These are phyloP conservation scores for Sebastiscus tertius DNA, from an alignment of 2,797 vertebrate species.

Conservation along the genomic window DNA sequence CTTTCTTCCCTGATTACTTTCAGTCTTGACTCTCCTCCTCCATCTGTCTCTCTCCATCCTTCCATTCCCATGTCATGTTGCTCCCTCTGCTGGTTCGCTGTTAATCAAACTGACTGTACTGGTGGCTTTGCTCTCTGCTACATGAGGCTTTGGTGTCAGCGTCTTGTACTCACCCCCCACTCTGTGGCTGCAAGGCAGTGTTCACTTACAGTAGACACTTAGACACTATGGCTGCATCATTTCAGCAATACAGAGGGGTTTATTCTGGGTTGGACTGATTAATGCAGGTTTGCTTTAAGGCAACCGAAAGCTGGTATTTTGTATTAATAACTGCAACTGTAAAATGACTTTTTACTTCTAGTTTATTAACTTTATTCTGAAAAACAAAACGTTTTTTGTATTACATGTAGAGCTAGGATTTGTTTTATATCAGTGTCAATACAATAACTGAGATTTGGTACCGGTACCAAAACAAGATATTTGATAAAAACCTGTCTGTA, in stretches of 20 bases:
- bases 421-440: too few relatives aligned
- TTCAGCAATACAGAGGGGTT: not conserved
- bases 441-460: too few relatives aligned
- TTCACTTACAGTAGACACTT: not conserved
- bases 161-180: not conserved
- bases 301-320: not conserved
- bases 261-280: not conserved
- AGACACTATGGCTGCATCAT: not conserved
- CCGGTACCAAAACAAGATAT: too few relatives aligned
- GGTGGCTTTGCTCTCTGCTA: conserved; percentile 9
- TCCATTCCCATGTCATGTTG: conserved; percentile 30
- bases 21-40: not conserved
- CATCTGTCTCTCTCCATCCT: not conserved
- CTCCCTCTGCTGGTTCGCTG: conserved; percentile 66
- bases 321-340: not conserved
- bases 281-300: not conserved
- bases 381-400: too few relatives aligned
- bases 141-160: not conserved
- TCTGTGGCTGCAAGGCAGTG: not conserved
- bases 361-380: too few relatives aligned
- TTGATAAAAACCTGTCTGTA: too few relatives aligned
- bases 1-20: not conserved
- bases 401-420: too few relatives aligned
- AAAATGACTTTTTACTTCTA: not conserved
- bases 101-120: conserved; percentile 17